Evolutionary conservation across 2,888 invertebrate species (phyloP).

Genomic region (Eristalis pertinax): DNA sequence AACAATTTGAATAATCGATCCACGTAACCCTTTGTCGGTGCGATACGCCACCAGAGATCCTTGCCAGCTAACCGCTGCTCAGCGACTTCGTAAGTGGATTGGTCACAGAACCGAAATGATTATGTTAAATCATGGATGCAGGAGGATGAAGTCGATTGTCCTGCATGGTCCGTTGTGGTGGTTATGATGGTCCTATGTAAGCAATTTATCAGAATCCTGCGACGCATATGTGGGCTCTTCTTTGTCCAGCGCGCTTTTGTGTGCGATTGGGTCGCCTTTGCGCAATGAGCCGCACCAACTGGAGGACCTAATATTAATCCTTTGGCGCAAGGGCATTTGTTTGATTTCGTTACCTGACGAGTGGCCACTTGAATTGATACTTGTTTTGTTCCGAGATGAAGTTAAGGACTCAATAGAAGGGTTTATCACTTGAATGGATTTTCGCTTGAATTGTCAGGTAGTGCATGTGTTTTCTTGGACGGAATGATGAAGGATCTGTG

Average conservation of each 20-base stretch:
- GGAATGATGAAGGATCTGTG: neutral
- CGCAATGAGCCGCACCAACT: constrained; percentile 42
- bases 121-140: constrained; percentile 62
- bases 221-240: constrained; percentile 7
- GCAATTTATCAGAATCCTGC: constrained; percentile 15
- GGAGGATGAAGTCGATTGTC: constrained; percentile 37
- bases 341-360: constrained; percentile 39
- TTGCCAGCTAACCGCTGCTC: constrained; percentile 16
- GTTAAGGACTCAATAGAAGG: neutral
- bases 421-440: neutral
- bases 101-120: constrained; percentile 66
- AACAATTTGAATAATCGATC: constrained; percentile 72
- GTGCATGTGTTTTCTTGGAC: neutral
- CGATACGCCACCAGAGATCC: constrained; percentile 19
- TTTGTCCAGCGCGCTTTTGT: constrained; percentile 16
- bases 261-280: constrained; percentile 20
- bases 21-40: constrained; percentile 70
- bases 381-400: neutral
- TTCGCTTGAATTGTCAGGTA: constrained; percentile 1
- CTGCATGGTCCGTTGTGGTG: neutral
- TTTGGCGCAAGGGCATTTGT: constrained; percentile 30
- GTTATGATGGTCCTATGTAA: constrained; percentile 48
- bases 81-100: constrained; percentile 57
- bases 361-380: constrained; percentile 47
- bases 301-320: constrained; percentile 42